Percentiles rank a stretch among this genome's conserved stretches.
These are phyloP conservation scores for Caenorhabditis parvicauda DNA, from an alignment of 2,888 invertebrate genomes.

Conservation along the genomic window DNA sequence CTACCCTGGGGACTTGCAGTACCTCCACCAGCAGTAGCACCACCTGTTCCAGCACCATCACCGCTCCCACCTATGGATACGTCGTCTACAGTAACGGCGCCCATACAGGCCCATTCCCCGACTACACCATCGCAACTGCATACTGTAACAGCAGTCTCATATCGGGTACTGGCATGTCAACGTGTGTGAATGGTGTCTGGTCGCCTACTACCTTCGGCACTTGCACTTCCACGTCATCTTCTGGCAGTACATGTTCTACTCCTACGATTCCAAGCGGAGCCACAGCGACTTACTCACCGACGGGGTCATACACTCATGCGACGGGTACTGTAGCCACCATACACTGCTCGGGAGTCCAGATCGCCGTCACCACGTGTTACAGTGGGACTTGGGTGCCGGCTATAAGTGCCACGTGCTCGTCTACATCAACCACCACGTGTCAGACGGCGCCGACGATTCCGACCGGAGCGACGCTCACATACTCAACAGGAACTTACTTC, in stretches of 20 bases:
- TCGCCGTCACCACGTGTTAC: constrained; percentile 10
- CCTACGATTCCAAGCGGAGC: constrained; percentile 17
- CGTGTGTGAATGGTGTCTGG: constrained; percentile 24
- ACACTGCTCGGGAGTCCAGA: constrained; percentile 18
- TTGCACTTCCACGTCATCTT: constrained; percentile 6
- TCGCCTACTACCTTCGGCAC: constrained; percentile 20
- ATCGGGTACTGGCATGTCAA: constrained; percentile 5
- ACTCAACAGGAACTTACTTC: constrained; percentile 18
- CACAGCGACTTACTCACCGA: constrained; percentile 17
- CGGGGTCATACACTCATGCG: constrained; percentile 16
- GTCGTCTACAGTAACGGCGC: constrained; percentile 10
- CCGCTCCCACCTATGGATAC: constrained; percentile 11
- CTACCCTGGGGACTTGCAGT: neutral
- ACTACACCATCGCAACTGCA: constrained; percentile 27
- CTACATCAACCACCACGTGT: constrained; percentile 13
- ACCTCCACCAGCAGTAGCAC: too few relatives aligned
- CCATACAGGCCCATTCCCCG: constrained; percentile 11
- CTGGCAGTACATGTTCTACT: constrained; percentile 14
- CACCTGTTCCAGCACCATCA: constrained; percentile 4
- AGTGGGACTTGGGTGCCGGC: constrained; percentile 18
- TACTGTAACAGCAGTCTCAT: constrained; percentile 26
- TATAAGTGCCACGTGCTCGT: constrained; percentile 13
- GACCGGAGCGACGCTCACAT: constrained; percentile 23
- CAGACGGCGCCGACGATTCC: constrained; percentile 22
- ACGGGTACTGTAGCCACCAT: constrained; percentile 30